Evolutionary conservation across 2,797 vertebrate species (phyloP).

Genomic region (Manis javanica): DNA sequence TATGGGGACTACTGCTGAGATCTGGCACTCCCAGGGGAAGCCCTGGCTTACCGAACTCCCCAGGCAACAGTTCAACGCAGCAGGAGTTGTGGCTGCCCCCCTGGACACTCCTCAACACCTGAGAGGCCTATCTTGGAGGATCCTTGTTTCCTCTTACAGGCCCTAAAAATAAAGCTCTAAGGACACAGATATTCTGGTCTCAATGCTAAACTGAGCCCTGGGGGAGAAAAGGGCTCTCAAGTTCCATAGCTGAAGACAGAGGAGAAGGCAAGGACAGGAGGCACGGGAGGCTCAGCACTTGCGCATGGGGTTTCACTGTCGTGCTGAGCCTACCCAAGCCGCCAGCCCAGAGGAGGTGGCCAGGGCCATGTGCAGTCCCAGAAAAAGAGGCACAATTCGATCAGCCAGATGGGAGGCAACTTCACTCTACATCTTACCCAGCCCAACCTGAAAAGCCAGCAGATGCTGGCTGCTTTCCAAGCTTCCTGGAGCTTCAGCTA

Average conservation of each 20-base stretch:
- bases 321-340: background rate
- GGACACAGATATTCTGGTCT: slow-evolving; percentile 56
- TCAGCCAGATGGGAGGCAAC: rapidly evolving
- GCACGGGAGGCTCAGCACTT: background rate
- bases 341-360: background rate
- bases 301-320: background rate
- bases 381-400: background rate
- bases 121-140: background rate
- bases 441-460: background rate
- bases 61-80: background rate
- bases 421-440: background rate
- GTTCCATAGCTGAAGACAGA: slow-evolving; percentile 1
- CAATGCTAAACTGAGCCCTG: background rate
- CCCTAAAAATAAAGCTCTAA: slow-evolving; percentile 67
- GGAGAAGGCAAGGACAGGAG: slow-evolving; percentile 10
- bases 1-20: background rate
- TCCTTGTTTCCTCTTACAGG: background rate
- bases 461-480: background rate
- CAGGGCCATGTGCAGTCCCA: background rate
- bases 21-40: rapidly evolving
- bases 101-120: background rate
- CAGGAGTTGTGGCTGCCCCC: background rate
- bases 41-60: background rate
- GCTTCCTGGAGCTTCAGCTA: too few species aligned
- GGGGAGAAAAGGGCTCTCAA: slow-evolving; percentile 52